Conservation (phyloP, 1,140 invertebrate genomes). For the Cecropterus lyciades region DNA sequence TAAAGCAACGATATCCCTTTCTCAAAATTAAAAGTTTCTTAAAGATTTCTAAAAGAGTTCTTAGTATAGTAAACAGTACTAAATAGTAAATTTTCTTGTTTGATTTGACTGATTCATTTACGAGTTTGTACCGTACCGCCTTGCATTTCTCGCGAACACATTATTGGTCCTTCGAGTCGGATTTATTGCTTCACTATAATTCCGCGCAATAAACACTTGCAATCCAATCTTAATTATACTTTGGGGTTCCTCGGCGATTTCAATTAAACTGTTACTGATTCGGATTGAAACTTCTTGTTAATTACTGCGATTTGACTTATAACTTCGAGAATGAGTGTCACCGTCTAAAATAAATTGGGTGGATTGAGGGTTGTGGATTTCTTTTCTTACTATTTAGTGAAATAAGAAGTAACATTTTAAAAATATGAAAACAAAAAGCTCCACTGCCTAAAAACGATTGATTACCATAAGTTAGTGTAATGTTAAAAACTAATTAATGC, state of each 20-base stretch:
- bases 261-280: constrained; percentile 28
- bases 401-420: no score
- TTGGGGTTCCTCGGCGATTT: constrained; percentile 44
- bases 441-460: no score
- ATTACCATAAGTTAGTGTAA: no score
- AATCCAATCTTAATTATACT: constrained; percentile 65
- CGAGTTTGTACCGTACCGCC: constrained; percentile 38
- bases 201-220: constrained; percentile 61
- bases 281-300: constrained; percentile 27
- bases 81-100: background rate
- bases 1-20: no score
- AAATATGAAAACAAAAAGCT: no score
- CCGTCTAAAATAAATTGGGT: background rate
- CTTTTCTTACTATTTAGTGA: background rate
- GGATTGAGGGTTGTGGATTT: background rate
- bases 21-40: no score
- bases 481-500: no score
- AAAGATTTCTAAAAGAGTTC: no score
- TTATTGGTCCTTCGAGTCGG: constrained; percentile 62
- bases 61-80: background rate
- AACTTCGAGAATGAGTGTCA: constrained; percentile 4
- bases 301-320: constrained; percentile 24
- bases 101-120: constrained; percentile 36
- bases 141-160: constrained; percentile 54
- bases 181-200: constrained; percentile 61